Conservation (phyloP, 2,797 vertebrate genomes). For the Myotis findleyi region DNA sequence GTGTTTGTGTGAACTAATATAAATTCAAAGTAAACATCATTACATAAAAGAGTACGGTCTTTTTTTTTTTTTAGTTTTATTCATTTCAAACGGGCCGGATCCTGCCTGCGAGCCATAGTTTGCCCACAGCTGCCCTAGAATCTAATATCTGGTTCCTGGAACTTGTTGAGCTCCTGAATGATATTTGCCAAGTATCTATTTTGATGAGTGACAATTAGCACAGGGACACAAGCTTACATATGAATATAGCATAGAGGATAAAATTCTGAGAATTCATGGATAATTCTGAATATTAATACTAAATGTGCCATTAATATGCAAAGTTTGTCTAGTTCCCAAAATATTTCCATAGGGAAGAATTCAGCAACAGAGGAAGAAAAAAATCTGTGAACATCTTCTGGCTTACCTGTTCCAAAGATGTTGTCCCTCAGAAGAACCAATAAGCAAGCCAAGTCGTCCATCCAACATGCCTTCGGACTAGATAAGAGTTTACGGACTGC, state of each 20-base stretch:
- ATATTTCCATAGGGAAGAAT: not conserved
- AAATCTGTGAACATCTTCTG: not conserved
- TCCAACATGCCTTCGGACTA: not conserved
- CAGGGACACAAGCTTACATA: not conserved
- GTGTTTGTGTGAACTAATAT: no score
- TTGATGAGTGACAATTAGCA: not conserved
- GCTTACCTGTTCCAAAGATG: accelerated
- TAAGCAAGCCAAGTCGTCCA: not conserved
- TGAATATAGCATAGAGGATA: not conserved
- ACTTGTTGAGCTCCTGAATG: not conserved
- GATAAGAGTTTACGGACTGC: no score
- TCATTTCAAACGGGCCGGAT: no score
- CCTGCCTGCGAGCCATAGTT: no score
- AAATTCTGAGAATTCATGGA: not conserved
- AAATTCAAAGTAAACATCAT: no score
- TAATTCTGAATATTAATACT: not conserved
- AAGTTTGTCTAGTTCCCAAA: not conserved
- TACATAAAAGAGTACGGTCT: no score
- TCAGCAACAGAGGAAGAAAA: not conserved
- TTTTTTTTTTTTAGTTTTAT: no score
- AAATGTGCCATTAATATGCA: no score
- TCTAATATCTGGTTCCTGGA: not conserved
- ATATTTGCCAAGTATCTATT: not conserved
- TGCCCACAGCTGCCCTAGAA: no score
- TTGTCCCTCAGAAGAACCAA: not conserved